Conservation (phyloP, 2,797 vertebrate species). For the Poeciliopsis gracilis region DNA sequence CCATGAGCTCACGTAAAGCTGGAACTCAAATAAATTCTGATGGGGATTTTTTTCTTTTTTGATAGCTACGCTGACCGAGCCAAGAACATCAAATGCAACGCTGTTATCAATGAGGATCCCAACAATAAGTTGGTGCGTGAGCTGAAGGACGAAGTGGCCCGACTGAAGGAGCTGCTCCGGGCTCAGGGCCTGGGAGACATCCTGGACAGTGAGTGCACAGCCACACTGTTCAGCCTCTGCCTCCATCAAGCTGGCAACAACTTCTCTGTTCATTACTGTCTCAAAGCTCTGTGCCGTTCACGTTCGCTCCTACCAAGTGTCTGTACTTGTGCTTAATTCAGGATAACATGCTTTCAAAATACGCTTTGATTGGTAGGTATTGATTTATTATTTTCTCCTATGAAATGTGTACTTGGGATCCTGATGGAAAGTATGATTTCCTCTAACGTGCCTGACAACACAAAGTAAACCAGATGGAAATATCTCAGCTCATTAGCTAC, state of each 20-base stretch:
- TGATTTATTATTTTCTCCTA: not conserved
- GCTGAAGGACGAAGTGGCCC: slow-evolving; percentile 94
- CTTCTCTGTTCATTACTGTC: slow-evolving; percentile 41
- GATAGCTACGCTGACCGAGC: slow-evolving; percentile 95
- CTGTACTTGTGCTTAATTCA: slow-evolving; percentile 13
- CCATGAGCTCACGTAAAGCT: not conserved
- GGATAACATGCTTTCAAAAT: slow-evolving; percentile 10
- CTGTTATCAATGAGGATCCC: slow-evolving; percentile 98
- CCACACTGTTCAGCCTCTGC: slow-evolving; percentile 31
- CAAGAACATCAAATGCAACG: slow-evolving; percentile 99
- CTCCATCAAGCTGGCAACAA: slow-evolving; percentile 30
- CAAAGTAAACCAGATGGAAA: slow-evolving; percentile 12
- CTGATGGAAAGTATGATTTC: not conserved
- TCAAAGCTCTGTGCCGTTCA: slow-evolving; percentile 31
- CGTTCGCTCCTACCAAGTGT: slow-evolving; percentile 33
- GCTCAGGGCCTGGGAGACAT: slow-evolving; percentile 98
- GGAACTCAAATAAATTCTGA: not conserved
- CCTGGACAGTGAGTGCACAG: slow-evolving; percentile 93
- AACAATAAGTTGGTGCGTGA: slow-evolving; percentile 97
- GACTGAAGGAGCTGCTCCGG: slow-evolving; percentile 94
- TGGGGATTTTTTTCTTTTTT: not conserved
- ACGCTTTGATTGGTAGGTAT: too few relatives aligned
- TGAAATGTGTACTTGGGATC: not conserved
- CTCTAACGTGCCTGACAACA: slow-evolving; percentile 22
- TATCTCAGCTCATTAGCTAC: slow-evolving; percentile 22